Percentiles rank a stretch among this genome's conserved stretches.
These are phyloP conservation scores for Sinhomidia bicolor DNA, from an alignment of 2,888 invertebrate genomes.

Conservation along the genomic window DNA sequence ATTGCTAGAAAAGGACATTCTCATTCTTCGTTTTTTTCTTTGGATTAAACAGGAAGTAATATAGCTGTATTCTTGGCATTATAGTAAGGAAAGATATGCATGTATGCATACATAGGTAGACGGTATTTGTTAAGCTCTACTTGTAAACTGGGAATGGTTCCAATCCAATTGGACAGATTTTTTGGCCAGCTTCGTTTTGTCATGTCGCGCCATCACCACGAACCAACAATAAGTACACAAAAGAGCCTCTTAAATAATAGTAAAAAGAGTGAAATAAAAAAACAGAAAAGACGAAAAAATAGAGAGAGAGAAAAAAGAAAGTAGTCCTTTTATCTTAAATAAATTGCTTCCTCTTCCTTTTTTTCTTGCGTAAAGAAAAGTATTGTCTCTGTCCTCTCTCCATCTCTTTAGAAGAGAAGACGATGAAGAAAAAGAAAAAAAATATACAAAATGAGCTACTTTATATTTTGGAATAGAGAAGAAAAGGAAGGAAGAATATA, in stretches of 20 bases:
- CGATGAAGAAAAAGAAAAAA: constrained; percentile 1
- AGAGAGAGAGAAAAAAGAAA: neutral
- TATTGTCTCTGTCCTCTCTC: constrained; percentile 10
- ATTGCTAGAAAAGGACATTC: no score
- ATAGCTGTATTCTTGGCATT: no score
- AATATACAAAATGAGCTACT: neutral
- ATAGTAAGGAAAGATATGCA: no score
- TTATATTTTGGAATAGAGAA: constrained; percentile 1
- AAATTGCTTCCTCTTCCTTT: constrained; percentile 46
- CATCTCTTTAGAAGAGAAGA: no score
- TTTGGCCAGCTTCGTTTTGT: neutral
- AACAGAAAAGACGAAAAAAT: neutral
- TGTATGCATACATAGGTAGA: no score
- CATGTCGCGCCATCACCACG: neutral
- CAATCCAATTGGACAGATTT: constrained; percentile 28
- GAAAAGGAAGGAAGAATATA: neutral
- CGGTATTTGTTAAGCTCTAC: neutral
- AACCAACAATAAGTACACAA: neutral
- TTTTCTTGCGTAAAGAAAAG: neutral
- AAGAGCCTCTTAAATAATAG: constrained; percentile 6
- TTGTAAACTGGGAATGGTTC: constrained; percentile 13
- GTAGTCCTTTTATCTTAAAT: constrained; percentile 28
- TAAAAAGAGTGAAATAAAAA: neutral
- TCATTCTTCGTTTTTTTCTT: no score
- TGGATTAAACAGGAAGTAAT: no score